Evolutionary conservation across 2,113 vertebrate genomes (phyloP), one percentile per base, ranked within the genome.

Genomic region (Recurvirostra avosetta): DNA sequence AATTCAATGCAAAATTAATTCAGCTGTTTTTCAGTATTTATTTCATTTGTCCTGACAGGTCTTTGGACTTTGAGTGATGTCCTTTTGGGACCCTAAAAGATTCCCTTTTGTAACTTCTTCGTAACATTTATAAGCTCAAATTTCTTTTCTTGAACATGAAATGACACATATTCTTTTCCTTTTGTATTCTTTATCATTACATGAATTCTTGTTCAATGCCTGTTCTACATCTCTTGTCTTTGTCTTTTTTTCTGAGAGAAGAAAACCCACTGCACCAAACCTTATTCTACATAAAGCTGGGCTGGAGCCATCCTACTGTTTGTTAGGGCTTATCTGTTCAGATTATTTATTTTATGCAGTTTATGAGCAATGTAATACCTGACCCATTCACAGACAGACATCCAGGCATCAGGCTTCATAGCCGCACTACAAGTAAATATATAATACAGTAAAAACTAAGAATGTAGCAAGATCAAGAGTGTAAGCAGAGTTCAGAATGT

Each of bases 311-410:
- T 93, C 32, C 47, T 70, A 58, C 41, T 67, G 11, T 78, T 96
- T 95, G 6, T 86, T 70, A 91, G 45, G 36, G 45, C 41, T 89
- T 41, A 36, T 77, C 25, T 84, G 72, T 76, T 56, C 53, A 49
- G 36, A 52, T 36, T 91, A 84, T 61, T 94, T 96, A 65, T 94
- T 92, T 92, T 53, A 62, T 73, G 91, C 25, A 45, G 19, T 94
- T 86, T 76, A 74, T 89, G 59, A 84, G 29, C 68, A 53, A 30
- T 53, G 25, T 77, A 70, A 62, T 83, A 65, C 50, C 72, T 89
- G 59, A 80, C 55, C 75, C 38, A 62, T 56, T 73, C 89, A 58
- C 55, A 80, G 41, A 45, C 59, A 86, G 63, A 66, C 68, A 80
- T 90, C 40, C 68, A 90, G 86, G 41, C 63, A 81, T 80, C 82